Evolutionary conservation across 2,797 vertebrate genomes (phyloP), one percentile per base, ranked within the genome.

Genomic region (Parauchenoglanis punctatus): DNA sequence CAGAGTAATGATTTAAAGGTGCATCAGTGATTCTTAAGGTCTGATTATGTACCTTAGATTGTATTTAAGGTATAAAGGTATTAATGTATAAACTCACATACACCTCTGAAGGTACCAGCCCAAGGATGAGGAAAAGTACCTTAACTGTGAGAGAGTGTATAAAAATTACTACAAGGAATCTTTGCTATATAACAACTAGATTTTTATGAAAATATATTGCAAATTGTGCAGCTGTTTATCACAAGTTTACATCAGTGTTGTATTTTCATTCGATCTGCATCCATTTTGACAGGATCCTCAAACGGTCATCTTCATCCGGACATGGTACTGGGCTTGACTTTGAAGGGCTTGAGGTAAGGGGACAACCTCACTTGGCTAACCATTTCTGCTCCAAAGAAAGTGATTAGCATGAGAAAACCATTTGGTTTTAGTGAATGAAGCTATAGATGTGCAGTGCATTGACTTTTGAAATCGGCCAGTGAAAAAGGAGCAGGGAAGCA

Each of bases 381-480:
- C 59, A 78, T 75, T 68, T 70, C 68, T 77, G 40, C 85, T 70
- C 88, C n/a, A 77, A 91, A 89, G 85, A 86, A 81, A 59, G 80
- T 87, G 86, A 93, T 93, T 91, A 88, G 59, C 91, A 92, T 91
- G 67, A 90, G 84, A 89, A 91, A 91, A 90, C 44, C n/a, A 63
- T 85, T 87, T 63, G 87, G 85, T 73, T 86, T 73, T 61, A 28
- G 18, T 65, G 80, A 83, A 83, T 87, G 28, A 78, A 73, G 77
- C 84, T 87, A 88, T 58, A 82, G 84, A 77, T 85, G 78, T 85
- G 77, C 80, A 58, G 52, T 23, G 59, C 87, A 87, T 87, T 44
- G 77, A 85, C 81, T n/a, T 25, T 49, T 67, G 81, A 84, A 58
- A 83, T 13, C 46, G 25, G 23, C 11, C 35, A 81, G 35, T 44